Base-by-base conservation (phyloP, 35 echinoderm and acorn worm species). In the Apostichopus japonicus region DNA sequence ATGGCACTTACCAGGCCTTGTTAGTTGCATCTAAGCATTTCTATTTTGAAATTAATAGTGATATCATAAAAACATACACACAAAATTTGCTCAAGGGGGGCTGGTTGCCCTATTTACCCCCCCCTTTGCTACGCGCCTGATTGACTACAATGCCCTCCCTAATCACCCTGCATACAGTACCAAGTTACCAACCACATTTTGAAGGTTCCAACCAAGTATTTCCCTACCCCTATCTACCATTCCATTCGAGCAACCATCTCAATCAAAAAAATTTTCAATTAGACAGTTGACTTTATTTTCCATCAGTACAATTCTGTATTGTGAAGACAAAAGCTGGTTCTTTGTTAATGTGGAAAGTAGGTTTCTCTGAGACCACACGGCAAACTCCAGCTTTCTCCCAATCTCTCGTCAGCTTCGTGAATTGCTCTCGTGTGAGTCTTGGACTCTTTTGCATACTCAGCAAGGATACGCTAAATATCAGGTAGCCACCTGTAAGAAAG, bases 261-360 rank as follows among this genome's bases (percentile, higher is more conserved):
- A 44, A 44, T 44, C n/a, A n/a, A 44, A 44, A 44, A 44, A 44
- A 44, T 44, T 44, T 44, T 44, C 33, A 44, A 44, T 44, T 44
- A 44, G 33, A 44, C 33, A 44, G 33, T 44, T 44, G 2, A 44
- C 33, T 44, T 44, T 44, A 44, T 44, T 44, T 67, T 67, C 63
- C 11, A 15, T 67, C 63, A 10, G 11, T 19, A 67, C 63, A 67
- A 15, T 87, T 87, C 56, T 24, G 54, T n/a, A 87, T 57, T 5
- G 23, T 24, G 58, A 65, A 87, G 5, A 87, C 86, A 87, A 55
- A 58, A 11, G 86, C 86, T 62, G 86, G 86, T 65, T 87, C 86
- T 8, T 87, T 87, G 24, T 87, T 87, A 23, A 87, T 87, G 86
- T 87, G 86, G 51, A 65, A 87, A 33, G 86, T 87, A 57, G 58